Conservation (phyloP, 2,888 invertebrate species). For the Dichetophora obliterata region DNA sequence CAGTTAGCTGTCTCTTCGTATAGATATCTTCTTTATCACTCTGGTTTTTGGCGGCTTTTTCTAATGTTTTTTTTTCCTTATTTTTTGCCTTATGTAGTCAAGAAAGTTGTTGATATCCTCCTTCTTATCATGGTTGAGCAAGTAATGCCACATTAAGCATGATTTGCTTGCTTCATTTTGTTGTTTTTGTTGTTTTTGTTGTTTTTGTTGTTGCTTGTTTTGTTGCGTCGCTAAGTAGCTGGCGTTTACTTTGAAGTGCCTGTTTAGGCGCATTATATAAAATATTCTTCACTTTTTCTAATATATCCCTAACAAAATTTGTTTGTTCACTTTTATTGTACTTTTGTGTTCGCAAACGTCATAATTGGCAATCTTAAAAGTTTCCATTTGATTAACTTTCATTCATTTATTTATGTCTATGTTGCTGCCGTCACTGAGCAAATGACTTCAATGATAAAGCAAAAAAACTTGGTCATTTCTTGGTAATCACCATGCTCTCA, state of each 20-base stretch:
- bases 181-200: background rate
- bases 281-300: background rate
- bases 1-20: background rate
- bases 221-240: background rate
- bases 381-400: constrained; percentile 61
- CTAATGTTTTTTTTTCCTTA: background rate
- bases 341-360: constrained; percentile 50
- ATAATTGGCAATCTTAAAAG: constrained; percentile 61
- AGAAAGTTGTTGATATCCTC: constrained; percentile 28
- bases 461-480: too few relatives aligned
- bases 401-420: background rate
- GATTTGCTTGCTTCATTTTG: constrained; percentile 19
- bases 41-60: background rate
- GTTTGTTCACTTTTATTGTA: background rate
- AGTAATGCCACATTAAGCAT: constrained; percentile 34
- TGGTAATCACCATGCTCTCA: too few relatives aligned
- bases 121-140: constrained; percentile 24
- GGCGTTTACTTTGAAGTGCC: constrained; percentile 11
- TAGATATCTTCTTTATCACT: background rate
- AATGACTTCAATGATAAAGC: too few relatives aligned
- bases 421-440: too few relatives aligned
- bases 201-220: background rate
- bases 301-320: background rate
- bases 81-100: constrained; percentile 2
- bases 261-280: constrained; percentile 27